Evolutionary conservation across 53 echinoderm and acorn worm genomes (phyloP).

Genomic region (Temnopleurus reevesii): DNA sequence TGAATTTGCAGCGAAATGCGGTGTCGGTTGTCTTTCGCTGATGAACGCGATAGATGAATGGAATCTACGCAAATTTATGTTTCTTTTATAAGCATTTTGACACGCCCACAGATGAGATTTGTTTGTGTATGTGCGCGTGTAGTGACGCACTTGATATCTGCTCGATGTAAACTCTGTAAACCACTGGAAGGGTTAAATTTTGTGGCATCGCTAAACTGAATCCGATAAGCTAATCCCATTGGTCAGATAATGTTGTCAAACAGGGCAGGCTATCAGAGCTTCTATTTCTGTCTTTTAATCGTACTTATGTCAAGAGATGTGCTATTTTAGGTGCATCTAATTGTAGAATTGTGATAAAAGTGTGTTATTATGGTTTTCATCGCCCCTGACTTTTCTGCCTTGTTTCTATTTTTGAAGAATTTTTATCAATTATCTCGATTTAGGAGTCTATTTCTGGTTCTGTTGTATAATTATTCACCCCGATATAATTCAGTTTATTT

Average conservation of each 20-base stretch:
- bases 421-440: neutral
- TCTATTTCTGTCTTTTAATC: constrained; percentile 13
- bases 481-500: neutral
- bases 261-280: neutral
- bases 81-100: too few species aligned
- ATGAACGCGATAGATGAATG: too few species aligned
- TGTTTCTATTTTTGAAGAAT: neutral
- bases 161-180: too few species aligned
- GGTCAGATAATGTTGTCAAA: neutral
- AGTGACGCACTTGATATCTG: too few species aligned
- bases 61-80: too few species aligned
- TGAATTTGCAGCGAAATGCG: too few species aligned
- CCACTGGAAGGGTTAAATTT: too few species aligned
- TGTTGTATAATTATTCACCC: neutral
- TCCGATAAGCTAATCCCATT: neutral
- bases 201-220: too few species aligned
- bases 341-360: neutral
- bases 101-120: too few species aligned
- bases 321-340: neutral
- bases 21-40: too few species aligned
- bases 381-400: neutral
- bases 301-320: neutral
- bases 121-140: too few species aligned
- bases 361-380: neutral
- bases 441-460: neutral